phyloP scores from a whole-genome alignment of 2,888 invertebrate genomes.

The Hyppa rectilinea region DNA sequence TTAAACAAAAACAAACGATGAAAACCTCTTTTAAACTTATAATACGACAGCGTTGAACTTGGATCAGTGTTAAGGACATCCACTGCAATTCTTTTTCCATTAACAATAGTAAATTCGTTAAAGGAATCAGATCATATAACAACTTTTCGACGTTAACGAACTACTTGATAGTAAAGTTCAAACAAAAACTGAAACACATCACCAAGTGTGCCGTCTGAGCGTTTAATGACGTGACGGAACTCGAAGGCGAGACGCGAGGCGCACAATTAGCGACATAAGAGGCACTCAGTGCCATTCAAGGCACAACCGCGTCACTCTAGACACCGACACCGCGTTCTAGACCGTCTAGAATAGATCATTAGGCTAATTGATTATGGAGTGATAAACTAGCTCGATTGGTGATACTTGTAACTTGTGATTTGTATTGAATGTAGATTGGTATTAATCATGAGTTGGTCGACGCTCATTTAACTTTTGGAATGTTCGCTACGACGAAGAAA shows the following conservation, averaged over 20 bases:
- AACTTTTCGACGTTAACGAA: not conserved
- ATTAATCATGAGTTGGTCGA: not conserved
- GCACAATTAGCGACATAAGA: slow-evolving; percentile 81
- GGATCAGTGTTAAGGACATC: not conserved
- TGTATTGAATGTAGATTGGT: not conserved
- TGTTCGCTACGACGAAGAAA: no score
- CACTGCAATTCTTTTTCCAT: not conserved
- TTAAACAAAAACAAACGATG: not conserved
- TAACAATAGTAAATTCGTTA: not conserved
- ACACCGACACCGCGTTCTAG: slow-evolving; percentile 50
- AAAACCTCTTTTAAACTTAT: not conserved
- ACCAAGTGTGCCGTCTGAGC: slow-evolving; percentile 35
- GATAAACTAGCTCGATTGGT: slow-evolving; percentile 7
- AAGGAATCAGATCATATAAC: not conserved
- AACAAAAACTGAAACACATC: slow-evolving; percentile 14
- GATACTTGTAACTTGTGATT: not conserved
- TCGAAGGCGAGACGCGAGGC: slow-evolving; percentile 57
- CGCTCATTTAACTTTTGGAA: not conserved
- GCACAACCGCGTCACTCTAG: slow-evolving; percentile 69
- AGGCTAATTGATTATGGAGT: slow-evolving; percentile 47
- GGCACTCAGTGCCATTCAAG: slow-evolving; percentile 79
- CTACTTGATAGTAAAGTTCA: not conserved
- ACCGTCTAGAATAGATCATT: slow-evolving; percentile 52
- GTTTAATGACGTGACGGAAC: slow-evolving; percentile 55
- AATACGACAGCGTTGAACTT: not conserved